Evolutionary conservation across 2,797 vertebrate genomes (phyloP), one percentile per base, ranked within the genome.

Genomic region (Kryptopterus vitreolus): DNA sequence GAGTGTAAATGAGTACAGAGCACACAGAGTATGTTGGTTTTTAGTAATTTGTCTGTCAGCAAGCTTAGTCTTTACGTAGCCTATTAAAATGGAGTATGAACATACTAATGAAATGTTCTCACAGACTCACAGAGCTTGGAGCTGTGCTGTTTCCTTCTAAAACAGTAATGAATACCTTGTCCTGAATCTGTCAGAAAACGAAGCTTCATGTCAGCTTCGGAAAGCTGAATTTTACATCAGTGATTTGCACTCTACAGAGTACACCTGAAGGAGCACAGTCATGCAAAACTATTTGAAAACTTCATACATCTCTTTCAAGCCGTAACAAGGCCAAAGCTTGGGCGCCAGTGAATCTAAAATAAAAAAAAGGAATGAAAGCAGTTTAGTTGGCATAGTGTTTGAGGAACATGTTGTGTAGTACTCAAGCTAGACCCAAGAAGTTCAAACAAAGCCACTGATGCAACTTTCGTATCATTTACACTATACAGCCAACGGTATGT

Each of bases 171-270:
- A 82, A 85, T 77, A 87, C 84, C 6, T 16, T 48, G 38, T 15
- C 6, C 65, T 26, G 63, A 66, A 89, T 90, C 87, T 90, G 89
- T 92, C 90, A 91, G 79, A 61, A 57, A 11, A 73, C 57, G 70
- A 59, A 86, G 55, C 0, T 0, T 7, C 63, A 29, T 82, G 77
- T 79, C 71, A 85, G 77, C 77, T 83, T 86, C 76, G 87, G 75
- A 84, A 70, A 59, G 35, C 50, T 46, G 63, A 57, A 76, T 62
- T 77, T 59, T 55, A 57, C 71, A 84, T 86, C 61, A 46, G 63
- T 68, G 50, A 12, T 29, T 63, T 29, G 9, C 81, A n/a, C 22
- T 50, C 53, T 38, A 68, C 20, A 46, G 11, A 46, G 8, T 62
- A n/a, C 74, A 26, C n/a, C 43, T 1, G 1, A 26, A 48, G 43